A percentile compares a stretch with the other conserved stretches of the same genome.
Conservation (phyloP, 1,140 invertebrate genomes). For the Drosophila parabipectinata region DNA sequence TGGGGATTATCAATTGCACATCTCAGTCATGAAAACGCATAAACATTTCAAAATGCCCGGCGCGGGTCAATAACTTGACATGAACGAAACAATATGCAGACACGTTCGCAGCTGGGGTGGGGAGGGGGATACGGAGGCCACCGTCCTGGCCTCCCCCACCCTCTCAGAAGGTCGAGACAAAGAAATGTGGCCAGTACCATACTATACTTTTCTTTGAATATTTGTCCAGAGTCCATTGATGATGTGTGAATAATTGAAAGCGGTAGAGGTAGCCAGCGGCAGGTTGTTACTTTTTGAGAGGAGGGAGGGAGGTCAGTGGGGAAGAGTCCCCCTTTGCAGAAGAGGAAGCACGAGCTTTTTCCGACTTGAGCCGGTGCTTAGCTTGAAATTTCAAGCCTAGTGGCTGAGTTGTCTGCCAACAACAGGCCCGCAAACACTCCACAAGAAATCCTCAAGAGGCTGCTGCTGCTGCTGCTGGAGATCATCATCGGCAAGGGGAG, state of each 20-base stretch:
- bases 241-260: constrained; percentile 78
- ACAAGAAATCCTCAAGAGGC: constrained; percentile 40
- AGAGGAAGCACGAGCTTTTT: constrained; percentile 24
- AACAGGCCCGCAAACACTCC: constrained; percentile 75
- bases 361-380: constrained; percentile 5
- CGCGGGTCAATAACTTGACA: constrained; percentile 81
- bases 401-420: constrained; percentile 75
- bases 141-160: background rate
- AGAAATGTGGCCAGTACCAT: background rate
- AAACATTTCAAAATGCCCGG: constrained; percentile 76
- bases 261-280: constrained; percentile 22
- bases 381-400: constrained; percentile 52
- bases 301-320: background rate
- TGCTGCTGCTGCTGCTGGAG: constrained; percentile 1
- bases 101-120: constrained; percentile 6
- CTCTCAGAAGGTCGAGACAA: constrained; percentile 16
- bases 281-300: constrained; percentile 20
- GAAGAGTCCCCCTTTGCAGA: background rate
- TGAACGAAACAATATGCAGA: constrained; percentile 80
- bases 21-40: constrained; percentile 80
- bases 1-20: constrained; percentile 78
- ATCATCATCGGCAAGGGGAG: constrained; percentile 6
- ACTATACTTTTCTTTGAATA: too few species aligned
- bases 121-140: background rate
- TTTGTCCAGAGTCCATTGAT: constrained; percentile 34